phyloP scores from a whole-genome alignment of 1,140 invertebrate species.

The Galleria mellonella region DNA sequence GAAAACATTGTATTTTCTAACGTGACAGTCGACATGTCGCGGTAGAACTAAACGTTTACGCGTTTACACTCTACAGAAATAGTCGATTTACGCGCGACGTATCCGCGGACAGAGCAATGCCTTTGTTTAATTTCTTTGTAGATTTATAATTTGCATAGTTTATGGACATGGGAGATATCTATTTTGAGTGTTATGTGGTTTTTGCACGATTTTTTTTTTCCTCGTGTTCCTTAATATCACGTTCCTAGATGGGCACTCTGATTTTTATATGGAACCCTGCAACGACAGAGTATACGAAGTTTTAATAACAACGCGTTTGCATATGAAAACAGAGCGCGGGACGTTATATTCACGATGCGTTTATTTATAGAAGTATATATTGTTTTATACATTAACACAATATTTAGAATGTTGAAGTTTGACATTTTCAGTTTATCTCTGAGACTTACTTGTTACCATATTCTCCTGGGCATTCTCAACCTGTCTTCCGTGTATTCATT shows the following conservation, averaged over 20 bases:
- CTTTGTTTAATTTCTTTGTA: slow-evolving; percentile 43
- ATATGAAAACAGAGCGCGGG: too few species aligned
- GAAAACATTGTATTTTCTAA: too few species aligned
- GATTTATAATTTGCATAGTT: slow-evolving; percentile 29
- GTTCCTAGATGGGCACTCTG: too few species aligned
- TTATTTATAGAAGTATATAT: slow-evolving; percentile 6
- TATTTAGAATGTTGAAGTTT: slow-evolving; percentile 7
- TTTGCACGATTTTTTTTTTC: too few species aligned
- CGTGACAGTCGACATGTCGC: too few species aligned
- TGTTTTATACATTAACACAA: slow-evolving; percentile 8
- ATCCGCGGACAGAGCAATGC: slow-evolving; percentile 3
- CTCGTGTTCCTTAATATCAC: too few species aligned
- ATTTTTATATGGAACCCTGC: too few species aligned
- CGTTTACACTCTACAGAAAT: too few species aligned
- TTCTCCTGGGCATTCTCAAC: slow-evolving; percentile 14
- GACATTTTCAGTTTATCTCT: slow-evolving; percentile 4
- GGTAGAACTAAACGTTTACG: too few species aligned
- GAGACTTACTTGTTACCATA: slow-evolving; percentile 7
- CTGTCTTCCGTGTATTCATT: slow-evolving; percentile 19
- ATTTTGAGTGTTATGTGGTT: too few species aligned
- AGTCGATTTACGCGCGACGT: not conserved
- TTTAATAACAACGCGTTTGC: too few species aligned
- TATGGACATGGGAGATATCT: slow-evolving; percentile 1
- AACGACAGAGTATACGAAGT: too few species aligned
- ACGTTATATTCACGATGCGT: not conserved